Evolutionary conservation across 2,888 invertebrate species (phyloP), one percentile per base, ranked within the genome.

Genomic region (Conistra vaccinii): DNA sequence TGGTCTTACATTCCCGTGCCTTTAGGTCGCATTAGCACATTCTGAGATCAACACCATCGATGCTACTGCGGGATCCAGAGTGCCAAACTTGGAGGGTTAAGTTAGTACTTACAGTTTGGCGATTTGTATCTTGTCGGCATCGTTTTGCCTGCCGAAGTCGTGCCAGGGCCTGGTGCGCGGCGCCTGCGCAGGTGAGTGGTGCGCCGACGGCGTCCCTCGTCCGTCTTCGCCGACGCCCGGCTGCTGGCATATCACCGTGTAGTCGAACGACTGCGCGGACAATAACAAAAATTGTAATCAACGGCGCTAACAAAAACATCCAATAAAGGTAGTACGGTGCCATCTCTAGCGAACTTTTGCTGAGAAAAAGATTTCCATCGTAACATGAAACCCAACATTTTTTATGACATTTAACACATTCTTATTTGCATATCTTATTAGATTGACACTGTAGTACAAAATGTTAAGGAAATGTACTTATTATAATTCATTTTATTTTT

Each of bases 51-150:
- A 72, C 68, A 76, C 65, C 53, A 67, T 45, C 62, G 60, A 57
- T 58, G 69, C 62, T 72, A 61, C 51, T 72, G 70, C 23, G 66
- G 45, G 65, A 58, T 42, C 9, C 12, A 26, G 26, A n/a, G 35
- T n/a, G 7, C 32, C 55, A 29, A 69, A 76, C 35, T 69, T 45
- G 80, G 76, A 67, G 55, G 60, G 39, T 73, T 80, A 73, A 51
- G 55, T 92, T 39, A 73, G 78, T 87, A 98, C 99, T 98, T 97
- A 99, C 99, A 99, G 97, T 98, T 99, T 99, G 94, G 99, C 99
- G 97, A 99, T 99, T 97, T 99, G 99, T 93, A 99, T 98, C 97
- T 99, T 99, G 95, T 99, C 99, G 75, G 98, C 98, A 94, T 99
- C 99, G 92, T 98, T 98, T 93, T 99, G 99, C 85, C 99, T 97